These are phyloP conservation scores for Euplagia quadripunctaria DNA, from an alignment of 2,888 invertebrate genomes.

Conservation along the genomic window DNA sequence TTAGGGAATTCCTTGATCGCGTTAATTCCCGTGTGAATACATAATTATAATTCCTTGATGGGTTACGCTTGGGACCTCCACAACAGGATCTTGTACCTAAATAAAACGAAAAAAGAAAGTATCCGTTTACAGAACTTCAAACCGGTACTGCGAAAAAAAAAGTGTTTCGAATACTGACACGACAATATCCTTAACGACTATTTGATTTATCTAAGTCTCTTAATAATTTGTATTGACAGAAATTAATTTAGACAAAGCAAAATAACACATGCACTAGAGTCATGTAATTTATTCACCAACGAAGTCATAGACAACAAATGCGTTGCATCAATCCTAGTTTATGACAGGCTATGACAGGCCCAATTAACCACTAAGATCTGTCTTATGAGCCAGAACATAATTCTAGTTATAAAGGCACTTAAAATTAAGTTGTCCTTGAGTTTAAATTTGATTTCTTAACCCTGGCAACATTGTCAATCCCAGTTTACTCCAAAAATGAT, in stretches of 20 bases:
- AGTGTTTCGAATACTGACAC: too few relatives aligned
- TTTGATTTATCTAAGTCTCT: not conserved
- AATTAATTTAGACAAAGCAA: not conserved
- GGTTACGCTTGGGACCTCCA: too few relatives aligned
- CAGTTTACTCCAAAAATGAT: constrained; percentile 37
- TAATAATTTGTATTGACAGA: not conserved
- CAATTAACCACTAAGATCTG: constrained; percentile 32
- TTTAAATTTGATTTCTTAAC: constrained; percentile 42
- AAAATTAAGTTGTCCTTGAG: constrained; percentile 24
- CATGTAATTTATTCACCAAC: constrained; percentile 3
- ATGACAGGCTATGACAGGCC: constrained; percentile 12
- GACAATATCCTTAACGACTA: too few relatives aligned
- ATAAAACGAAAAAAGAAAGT: too few relatives aligned
- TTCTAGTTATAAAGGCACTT: constrained; percentile 47
- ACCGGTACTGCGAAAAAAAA: too few relatives aligned
- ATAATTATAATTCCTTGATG: too few relatives aligned
- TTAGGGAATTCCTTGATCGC: too few relatives aligned
- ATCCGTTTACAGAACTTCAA: too few relatives aligned
- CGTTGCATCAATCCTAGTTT: constrained; percentile 28
- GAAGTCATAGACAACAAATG: constrained; percentile 30
- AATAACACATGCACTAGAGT: constrained; percentile 11
- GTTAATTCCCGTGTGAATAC: too few relatives aligned
- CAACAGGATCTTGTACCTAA: too few relatives aligned
- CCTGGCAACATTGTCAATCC: constrained; percentile 51
- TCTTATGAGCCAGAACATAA: constrained; percentile 45